A percentile compares a stretch with the other conserved stretches of the same genome.
Evolutionary conservation across 1,140 invertebrate species (phyloP).

Genomic region (Acromyrmex heyeri): DNA sequence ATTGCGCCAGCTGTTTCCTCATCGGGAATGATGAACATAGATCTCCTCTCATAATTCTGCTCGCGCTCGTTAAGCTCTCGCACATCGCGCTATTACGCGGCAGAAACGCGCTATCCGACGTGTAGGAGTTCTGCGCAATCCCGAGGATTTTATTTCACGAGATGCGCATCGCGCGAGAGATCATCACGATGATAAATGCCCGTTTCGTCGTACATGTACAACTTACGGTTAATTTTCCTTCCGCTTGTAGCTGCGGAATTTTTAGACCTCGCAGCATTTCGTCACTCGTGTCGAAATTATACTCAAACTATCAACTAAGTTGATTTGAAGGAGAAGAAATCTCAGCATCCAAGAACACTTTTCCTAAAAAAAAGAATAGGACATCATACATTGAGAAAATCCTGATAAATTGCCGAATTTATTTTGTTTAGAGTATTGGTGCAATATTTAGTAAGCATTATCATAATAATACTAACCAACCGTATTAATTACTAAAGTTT

Average conservation of each 20-base stretch:
- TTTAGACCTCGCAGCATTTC: slow-evolving; percentile 1
- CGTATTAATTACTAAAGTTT: too few relatives aligned
- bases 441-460: too few relatives aligned
- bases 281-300: slow-evolving; percentile 1
- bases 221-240: slow-evolving; percentile 29
- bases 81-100: slow-evolving; percentile 34
- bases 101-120: slow-evolving; percentile 30
- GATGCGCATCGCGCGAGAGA: slow-evolving; percentile 14
- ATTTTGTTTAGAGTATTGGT: too few relatives aligned
- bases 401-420: too few relatives aligned
- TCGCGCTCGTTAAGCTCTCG: slow-evolving; percentile 59
- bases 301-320: too few relatives aligned
- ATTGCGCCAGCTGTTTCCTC: slow-evolving; percentile 61
- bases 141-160: slow-evolving; percentile 24
- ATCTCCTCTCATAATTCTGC: slow-evolving; percentile 57
- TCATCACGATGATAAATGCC: slow-evolving; percentile 46
- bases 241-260: slow-evolving; percentile 12
- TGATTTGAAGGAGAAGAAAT: neutral
- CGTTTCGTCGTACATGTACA: slow-evolving; percentile 7
- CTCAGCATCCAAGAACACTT: neutral
- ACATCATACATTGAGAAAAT: too few relatives aligned
- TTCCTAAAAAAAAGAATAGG: neutral
- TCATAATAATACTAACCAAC: too few relatives aligned
- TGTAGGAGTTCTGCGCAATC: slow-evolving; percentile 45
- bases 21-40: slow-evolving; percentile 33